Evolutionary conservation across 2,888 invertebrate genomes (phyloP).

Genomic region (Scelioninae gen. 1): DNA sequence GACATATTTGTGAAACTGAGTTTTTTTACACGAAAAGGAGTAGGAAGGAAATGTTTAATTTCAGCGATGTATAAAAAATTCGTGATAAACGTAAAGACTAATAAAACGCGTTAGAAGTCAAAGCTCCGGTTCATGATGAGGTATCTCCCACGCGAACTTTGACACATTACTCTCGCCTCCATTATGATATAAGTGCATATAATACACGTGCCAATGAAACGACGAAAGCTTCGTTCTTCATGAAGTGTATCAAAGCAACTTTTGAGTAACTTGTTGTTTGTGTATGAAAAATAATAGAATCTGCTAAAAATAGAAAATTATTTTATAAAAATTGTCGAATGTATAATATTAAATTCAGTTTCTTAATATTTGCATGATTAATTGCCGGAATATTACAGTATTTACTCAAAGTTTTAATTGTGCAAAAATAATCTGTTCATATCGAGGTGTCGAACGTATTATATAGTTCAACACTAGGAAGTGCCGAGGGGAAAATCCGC

Average conservation of each 20-base stretch:
- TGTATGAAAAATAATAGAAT: background rate
- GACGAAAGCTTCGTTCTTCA: constrained; percentile 31
- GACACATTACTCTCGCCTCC: constrained; percentile 58
- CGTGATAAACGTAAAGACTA: constrained; percentile 9
- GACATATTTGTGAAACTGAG: no score
- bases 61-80: background rate
- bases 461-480: constrained; percentile 58
- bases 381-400: no score
- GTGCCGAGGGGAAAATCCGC: constrained; percentile 54
- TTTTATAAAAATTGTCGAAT: no score
- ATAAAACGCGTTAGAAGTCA: constrained; percentile 64
- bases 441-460: constrained; percentile 38
- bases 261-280: no score
- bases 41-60: background rate
- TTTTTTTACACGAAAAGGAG: no score
- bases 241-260: constrained; percentile 1
- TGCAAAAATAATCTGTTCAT: constrained; percentile 20
- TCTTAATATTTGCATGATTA: no score
- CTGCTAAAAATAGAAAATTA: no score
- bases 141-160: constrained; percentile 68
- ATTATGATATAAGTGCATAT: constrained; percentile 58
- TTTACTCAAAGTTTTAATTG: constrained; percentile 5
- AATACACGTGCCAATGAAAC: constrained; percentile 65
- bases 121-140: constrained; percentile 68
- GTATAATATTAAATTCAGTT: no score